phyloP scores from a whole-genome alignment of 2,113 vertebrate species.

The Centropus unirufus region DNA sequence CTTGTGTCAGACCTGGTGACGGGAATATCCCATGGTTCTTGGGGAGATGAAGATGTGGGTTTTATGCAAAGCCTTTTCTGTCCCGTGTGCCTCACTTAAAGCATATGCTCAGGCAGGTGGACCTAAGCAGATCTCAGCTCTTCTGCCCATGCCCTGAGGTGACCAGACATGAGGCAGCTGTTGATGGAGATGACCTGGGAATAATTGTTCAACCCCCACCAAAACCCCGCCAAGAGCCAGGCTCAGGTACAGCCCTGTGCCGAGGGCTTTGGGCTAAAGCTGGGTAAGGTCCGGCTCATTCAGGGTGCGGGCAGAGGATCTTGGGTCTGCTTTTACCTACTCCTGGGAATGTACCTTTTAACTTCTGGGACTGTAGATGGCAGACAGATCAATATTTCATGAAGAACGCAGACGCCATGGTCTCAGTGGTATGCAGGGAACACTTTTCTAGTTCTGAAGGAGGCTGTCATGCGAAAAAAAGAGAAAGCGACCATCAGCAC shows the following conservation, averaged over 20 bases:
- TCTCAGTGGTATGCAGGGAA: background rate
- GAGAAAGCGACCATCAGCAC: accelerated
- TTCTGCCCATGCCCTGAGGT: background rate
- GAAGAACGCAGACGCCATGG: background rate
- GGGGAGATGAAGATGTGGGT: background rate
- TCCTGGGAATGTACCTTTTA: background rate
- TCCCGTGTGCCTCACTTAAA: background rate
- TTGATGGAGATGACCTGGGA: background rate
- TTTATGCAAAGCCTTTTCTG: background rate
- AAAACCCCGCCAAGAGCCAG: background rate
- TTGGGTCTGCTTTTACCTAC: background rate
- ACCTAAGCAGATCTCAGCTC: background rate
- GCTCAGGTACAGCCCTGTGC: background rate
- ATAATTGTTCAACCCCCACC: accelerated
- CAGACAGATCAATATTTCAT: slow-evolving; percentile 21
- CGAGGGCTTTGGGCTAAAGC: background rate
- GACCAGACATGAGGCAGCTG: slow-evolving; percentile 53
- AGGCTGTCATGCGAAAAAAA: background rate
- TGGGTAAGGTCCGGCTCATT: background rate
- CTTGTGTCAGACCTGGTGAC: background rate
- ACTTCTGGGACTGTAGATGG: background rate
- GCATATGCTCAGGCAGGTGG: background rate
- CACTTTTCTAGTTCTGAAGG: background rate
- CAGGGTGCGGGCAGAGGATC: background rate
- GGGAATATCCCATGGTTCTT: background rate